Evolutionary conservation across 2,113 vertebrate genomes (phyloP).

Genomic region (Rhinolophus sinicus): DNA sequence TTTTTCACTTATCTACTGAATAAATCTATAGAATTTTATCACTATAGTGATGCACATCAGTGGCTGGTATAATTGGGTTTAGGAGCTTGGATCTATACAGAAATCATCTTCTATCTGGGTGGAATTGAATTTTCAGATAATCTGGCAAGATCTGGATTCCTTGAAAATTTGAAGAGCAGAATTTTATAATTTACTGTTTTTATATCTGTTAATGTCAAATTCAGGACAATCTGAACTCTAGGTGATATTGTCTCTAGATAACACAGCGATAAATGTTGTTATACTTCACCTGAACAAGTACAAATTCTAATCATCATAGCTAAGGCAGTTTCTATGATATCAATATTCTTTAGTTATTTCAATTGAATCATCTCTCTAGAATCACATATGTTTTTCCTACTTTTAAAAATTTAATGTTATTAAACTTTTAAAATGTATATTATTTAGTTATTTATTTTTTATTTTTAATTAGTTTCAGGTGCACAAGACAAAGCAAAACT

Average conservation of each 20-base stretch:
- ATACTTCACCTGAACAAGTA: not conserved
- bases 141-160: not conserved
- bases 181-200: not conserved
- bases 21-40: not conserved
- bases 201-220: not conserved
- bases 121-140: not conserved
- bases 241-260: not conserved
- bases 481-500: too few species aligned
- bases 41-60: not conserved
- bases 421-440: not conserved
- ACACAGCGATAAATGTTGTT: not conserved
- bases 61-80: not conserved
- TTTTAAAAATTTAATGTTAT: not conserved
- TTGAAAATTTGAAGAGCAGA: not conserved
- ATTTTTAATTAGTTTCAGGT: too few species aligned
- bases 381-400: not conserved
- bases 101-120: not conserved
- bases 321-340: not conserved
- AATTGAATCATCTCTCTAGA: not conserved
- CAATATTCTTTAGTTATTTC: not conserved
- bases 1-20: not conserved
- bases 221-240: not conserved
- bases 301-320: not conserved
- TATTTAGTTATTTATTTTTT: too few species aligned
- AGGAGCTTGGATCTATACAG: not conserved